Percentiles rank a stretch among this genome's conserved stretches.
Conservation (phyloP, 1,140 invertebrate species). For the Dinoponera quadriceps region DNA sequence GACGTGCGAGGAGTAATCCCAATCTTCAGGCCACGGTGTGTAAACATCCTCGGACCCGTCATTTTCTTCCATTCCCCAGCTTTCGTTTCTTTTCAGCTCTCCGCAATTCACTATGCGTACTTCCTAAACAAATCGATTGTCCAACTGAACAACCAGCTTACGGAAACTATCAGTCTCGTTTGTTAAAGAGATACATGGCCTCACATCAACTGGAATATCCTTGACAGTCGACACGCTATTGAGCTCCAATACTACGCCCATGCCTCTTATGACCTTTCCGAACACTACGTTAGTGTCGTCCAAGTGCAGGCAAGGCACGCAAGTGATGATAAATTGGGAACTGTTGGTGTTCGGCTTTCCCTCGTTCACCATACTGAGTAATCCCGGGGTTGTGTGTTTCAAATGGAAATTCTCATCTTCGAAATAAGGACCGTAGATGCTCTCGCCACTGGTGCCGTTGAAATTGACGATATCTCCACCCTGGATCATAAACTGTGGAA, state of each 20-base stretch:
- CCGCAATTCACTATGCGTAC: conserved; percentile 91
- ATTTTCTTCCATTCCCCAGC: conserved; percentile 89
- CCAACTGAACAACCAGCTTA: background rate
- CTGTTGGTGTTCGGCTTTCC: conserved; percentile 94
- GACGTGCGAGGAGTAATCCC: conserved; percentile 82
- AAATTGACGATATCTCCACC: conserved; percentile 93
- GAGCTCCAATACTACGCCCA: conserved; percentile 89
- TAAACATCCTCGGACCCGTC: conserved; percentile 90
- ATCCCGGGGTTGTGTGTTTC: conserved; percentile 89
- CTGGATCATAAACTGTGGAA: conserved; percentile 93
- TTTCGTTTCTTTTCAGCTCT: conserved; percentile 87
- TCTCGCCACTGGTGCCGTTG: conserved; percentile 95
- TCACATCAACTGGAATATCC: conserved; percentile 87
- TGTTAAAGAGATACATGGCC: background rate
- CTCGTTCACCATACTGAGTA: conserved; percentile 96
- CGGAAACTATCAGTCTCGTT: background rate
- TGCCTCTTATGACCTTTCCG: conserved; percentile 91
- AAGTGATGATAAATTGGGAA: conserved; percentile 98
- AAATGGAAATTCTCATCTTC: conserved; percentile 95
- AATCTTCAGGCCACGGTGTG: conserved; percentile 92
- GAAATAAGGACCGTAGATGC: conserved; percentile 96
- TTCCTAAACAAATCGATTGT: conserved; percentile 82
- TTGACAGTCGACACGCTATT: conserved; percentile 86
- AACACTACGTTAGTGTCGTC: conserved; percentile 97
- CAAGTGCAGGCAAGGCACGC: conserved; percentile 93